Conservation (phyloP, 2,888 invertebrate species). For the Lasioglossum zephyrum region DNA sequence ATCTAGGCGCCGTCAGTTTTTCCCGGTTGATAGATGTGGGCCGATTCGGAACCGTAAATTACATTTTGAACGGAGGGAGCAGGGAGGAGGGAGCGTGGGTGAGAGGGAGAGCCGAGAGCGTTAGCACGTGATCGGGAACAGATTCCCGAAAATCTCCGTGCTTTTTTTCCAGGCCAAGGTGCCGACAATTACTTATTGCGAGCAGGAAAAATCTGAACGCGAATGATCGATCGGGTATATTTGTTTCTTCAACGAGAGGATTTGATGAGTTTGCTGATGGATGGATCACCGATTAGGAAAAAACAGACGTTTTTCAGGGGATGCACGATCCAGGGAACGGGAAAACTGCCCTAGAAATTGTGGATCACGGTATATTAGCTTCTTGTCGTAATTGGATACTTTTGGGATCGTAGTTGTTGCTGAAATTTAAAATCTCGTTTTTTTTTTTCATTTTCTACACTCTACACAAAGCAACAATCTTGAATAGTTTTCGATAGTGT, state of each 20-base stretch:
- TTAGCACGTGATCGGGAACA: constrained; percentile 69
- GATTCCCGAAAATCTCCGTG: constrained; percentile 68
- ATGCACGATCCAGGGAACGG: constrained; percentile 2
- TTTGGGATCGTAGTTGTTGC: background rate
- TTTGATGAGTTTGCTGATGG: constrained; percentile 62
- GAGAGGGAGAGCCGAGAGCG: constrained; percentile 24
- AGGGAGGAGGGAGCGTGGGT: constrained; percentile 27
- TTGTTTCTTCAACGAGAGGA: constrained; percentile 36
- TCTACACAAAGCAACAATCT: background rate
- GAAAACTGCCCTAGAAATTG: background rate
- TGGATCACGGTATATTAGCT: background rate
- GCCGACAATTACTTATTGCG: constrained; percentile 63
- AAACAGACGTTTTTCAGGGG: constrained; percentile 24
- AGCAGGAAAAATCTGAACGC: constrained; percentile 20
- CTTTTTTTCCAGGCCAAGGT: constrained; percentile 55
- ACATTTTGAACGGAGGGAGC: constrained; percentile 67
- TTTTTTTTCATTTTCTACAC: no score
- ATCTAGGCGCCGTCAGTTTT: constrained; percentile 57
- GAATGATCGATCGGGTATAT: constrained; percentile 71
- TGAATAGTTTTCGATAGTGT: no score
- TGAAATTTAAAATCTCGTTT: background rate
- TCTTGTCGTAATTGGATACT: background rate
- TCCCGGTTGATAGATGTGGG: constrained; percentile 67
- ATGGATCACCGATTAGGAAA: constrained; percentile 54
- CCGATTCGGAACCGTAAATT: constrained; percentile 68